Conservation (phyloP, 2,888 invertebrate species). For the Calameuta filiformis region DNA sequence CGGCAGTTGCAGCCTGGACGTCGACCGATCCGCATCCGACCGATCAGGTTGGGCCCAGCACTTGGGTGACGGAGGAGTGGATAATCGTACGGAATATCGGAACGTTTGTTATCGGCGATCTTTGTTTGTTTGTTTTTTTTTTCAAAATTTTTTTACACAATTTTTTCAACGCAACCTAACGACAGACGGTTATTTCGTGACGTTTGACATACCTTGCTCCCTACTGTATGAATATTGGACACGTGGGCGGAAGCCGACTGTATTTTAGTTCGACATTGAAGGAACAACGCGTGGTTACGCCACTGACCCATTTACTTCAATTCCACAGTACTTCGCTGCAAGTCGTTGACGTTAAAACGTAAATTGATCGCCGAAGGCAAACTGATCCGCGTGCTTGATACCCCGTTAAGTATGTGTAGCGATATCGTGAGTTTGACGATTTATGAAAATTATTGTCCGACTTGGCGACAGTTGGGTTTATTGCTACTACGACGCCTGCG, state of each 20-base stretch:
- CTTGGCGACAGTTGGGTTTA: background rate
- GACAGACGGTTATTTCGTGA: background rate
- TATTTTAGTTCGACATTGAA: background rate
- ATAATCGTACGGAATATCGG: background rate
- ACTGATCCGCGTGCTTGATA: background rate
- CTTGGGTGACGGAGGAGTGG: background rate
- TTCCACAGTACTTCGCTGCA: background rate
- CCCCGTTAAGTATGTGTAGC: background rate
- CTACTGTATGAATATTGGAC: background rate
- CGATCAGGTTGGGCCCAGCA: constrained; percentile 60
- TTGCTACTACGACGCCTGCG: background rate
- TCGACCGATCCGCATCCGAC: constrained; percentile 73
- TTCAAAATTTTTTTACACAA: background rate
- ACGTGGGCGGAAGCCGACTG: background rate
- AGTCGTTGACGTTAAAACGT: too few relatives aligned
- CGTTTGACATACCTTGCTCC: background rate
- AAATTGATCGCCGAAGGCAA: background rate
- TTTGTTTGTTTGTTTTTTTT: background rate
- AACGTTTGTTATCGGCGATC: background rate
- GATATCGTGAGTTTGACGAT: background rate
- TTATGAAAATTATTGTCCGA: background rate
- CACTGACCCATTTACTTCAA: background rate
- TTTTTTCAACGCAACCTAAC: background rate
- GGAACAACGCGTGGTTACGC: background rate
- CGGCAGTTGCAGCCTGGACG: constrained; percentile 87